Evolutionary conservation across 2,113 vertebrate genomes (phyloP).

Genomic region (Saguinus midas): DNA sequence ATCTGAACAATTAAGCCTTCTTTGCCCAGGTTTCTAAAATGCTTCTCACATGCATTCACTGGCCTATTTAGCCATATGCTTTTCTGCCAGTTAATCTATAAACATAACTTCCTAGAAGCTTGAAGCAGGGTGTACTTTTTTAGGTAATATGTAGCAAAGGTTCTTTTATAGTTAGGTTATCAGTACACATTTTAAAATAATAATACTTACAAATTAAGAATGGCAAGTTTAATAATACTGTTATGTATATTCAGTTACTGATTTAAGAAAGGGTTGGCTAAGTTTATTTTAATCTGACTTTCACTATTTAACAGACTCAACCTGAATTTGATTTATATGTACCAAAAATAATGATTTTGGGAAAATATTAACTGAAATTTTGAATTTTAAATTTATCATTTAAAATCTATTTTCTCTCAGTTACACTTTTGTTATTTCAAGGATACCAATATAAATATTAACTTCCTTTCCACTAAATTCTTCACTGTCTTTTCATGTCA

Average conservation of each 20-base stretch:
- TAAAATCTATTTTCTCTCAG: constrained; percentile 55
- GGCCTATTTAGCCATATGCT: not conserved
- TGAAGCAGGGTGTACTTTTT: not conserved
- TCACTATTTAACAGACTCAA: not conserved
- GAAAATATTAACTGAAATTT: not conserved
- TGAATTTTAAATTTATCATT: constrained; percentile 20
- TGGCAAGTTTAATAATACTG: not conserved
- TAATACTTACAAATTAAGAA: constrained; percentile 18
- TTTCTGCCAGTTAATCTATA: not conserved
- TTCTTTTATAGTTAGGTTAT: not conserved
- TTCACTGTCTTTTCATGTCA: not conserved
- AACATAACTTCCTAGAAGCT: not conserved
- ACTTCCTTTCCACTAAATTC: not conserved
- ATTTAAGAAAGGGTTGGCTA: not conserved
- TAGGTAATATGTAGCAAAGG: not conserved
- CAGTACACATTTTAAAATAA: not conserved
- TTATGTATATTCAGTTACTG: not conserved
- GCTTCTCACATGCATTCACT: not conserved
- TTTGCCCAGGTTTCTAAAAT: not conserved
- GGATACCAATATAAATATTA: not conserved
- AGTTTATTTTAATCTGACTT: not conserved
- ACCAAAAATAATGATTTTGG: not conserved
- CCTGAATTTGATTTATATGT: not conserved
- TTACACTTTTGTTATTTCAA: constrained; percentile 40
- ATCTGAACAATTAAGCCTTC: not conserved